Conservation (phyloP, 2,888 invertebrate species). For the Hydroisotoma schaefferi region DNA sequence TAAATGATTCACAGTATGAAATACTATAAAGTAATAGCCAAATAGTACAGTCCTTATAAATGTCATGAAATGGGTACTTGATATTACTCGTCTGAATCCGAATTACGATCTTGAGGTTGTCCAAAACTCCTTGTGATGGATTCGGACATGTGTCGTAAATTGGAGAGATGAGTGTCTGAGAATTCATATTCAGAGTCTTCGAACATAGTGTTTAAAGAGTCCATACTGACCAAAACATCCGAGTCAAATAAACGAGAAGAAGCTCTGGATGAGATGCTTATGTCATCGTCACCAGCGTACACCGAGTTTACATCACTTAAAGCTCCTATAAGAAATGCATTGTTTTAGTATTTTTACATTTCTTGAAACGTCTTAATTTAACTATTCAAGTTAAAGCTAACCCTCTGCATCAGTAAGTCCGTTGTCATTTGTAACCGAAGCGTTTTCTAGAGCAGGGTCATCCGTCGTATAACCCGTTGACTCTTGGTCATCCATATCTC, state of each 20-base stretch:
- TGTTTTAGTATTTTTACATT: too few species aligned
- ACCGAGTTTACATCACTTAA: slow-evolving; percentile 81
- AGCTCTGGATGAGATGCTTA: slow-evolving; percentile 76
- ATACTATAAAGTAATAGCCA: too few species aligned
- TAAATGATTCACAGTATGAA: too few species aligned
- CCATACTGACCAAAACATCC: slow-evolving; percentile 70
- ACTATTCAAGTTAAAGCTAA: too few species aligned
- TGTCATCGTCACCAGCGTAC: slow-evolving; percentile 65
- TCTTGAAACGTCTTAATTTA: too few species aligned
- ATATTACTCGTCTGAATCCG: slow-evolving; percentile 45
- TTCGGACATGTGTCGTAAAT: slow-evolving; percentile 71
- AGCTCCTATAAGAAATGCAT: slow-evolving; percentile 58
- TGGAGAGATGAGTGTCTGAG: slow-evolving; percentile 62
- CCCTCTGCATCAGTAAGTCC: slow-evolving; percentile 82
- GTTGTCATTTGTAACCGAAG: slow-evolving; percentile 78
- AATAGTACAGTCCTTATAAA: too few species aligned
- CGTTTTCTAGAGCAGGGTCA: slow-evolving; percentile 79
- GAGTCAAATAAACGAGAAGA: slow-evolving; percentile 76
- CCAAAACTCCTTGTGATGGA: slow-evolving; percentile 74
- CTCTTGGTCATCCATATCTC: slow-evolving; percentile 59
- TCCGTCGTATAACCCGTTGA: slow-evolving; percentile 84
- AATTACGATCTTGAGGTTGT: slow-evolving; percentile 54
- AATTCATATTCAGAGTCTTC: slow-evolving; percentile 68
- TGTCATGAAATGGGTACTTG: too few species aligned
- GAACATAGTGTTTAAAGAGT: slow-evolving; percentile 74